Percentiles rank a stretch among this genome's conserved stretches.
phyloP scores from a whole-genome alignment of 2,797 vertebrate species.

The Acanthiza pusilla region DNA sequence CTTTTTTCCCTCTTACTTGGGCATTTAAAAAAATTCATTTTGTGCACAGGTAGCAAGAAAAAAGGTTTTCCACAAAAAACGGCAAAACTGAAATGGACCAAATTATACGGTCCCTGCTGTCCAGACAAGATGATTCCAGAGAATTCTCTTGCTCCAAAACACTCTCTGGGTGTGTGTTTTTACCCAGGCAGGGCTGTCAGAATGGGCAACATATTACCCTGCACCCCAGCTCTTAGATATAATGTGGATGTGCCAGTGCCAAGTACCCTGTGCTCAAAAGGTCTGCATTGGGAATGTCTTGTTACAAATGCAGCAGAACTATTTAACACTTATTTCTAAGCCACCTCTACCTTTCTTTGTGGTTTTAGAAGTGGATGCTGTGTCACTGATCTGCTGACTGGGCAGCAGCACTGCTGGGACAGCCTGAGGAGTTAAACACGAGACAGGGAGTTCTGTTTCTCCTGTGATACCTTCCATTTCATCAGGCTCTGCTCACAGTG shows the following conservation, averaged over 20 bases:
- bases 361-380: not conserved
- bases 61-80: not conserved
- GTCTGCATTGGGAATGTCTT: not conserved
- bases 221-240: not conserved
- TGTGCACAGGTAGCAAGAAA: not conserved
- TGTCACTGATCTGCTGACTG: not conserved
- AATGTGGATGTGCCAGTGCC: not conserved
- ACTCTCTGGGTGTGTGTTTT: not conserved
- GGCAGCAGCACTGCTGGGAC: not conserved
- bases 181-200: not conserved
- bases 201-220: fast-evolving
- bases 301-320: not conserved
- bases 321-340: not conserved
- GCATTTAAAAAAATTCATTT: fast-evolving
- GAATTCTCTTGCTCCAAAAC: not conserved
- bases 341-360: not conserved
- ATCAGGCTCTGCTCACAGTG: not conserved
- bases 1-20: not conserved
- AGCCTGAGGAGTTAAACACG: not conserved
- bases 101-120: not conserved
- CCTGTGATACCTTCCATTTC: not conserved
- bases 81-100: not conserved
- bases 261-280: not conserved
- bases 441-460: not conserved
- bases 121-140: not conserved